Conservation (phyloP, 1,140 invertebrate genomes). For the Centruroides vittatus region DNA sequence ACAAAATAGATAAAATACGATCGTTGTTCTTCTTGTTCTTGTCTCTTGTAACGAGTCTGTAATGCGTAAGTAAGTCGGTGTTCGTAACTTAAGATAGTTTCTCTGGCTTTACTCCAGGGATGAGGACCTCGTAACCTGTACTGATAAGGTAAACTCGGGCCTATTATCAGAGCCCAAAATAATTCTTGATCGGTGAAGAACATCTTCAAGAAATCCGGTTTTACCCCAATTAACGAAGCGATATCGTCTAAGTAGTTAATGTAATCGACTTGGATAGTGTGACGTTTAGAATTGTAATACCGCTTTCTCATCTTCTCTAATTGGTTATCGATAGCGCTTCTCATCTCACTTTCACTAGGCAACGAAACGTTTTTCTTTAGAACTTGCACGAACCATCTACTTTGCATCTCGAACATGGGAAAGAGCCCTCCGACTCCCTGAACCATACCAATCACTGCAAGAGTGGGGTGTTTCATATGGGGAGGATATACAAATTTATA, state of each 20-base stretch:
- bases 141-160: constrained; percentile 27
- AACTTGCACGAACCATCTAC: constrained; percentile 17
- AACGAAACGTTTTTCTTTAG: constrained; percentile 19
- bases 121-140: constrained; percentile 27
- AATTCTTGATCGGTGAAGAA: constrained; percentile 25
- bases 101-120: constrained; percentile 25
- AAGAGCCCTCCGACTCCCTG: constrained; percentile 37
- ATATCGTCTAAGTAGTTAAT: constrained; percentile 28
- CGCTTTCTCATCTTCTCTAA: constrained; percentile 16
- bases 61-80: too few relatives aligned
- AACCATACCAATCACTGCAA: constrained; percentile 37
- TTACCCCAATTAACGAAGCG: constrained; percentile 25
- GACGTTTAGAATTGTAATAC: constrained; percentile 25
- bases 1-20: too few relatives aligned
- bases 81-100: constrained; percentile 18
- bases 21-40: too few relatives aligned
- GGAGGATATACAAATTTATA: constrained; percentile 27
- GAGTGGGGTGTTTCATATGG: constrained; percentile 21
- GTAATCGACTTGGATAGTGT: constrained; percentile 32
- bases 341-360: constrained; percentile 22
- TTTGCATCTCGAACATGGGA: constrained; percentile 35
- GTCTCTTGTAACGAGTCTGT: too few relatives aligned
- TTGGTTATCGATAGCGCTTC: constrained; percentile 21
- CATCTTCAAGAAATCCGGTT: constrained; percentile 26
- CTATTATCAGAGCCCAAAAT: constrained; percentile 25